A percentile compares a stretch with the other conserved stretches of the same genome.
Conservation (phyloP, 2,113 vertebrate species). For the Lipotes vexillifer region DNA sequence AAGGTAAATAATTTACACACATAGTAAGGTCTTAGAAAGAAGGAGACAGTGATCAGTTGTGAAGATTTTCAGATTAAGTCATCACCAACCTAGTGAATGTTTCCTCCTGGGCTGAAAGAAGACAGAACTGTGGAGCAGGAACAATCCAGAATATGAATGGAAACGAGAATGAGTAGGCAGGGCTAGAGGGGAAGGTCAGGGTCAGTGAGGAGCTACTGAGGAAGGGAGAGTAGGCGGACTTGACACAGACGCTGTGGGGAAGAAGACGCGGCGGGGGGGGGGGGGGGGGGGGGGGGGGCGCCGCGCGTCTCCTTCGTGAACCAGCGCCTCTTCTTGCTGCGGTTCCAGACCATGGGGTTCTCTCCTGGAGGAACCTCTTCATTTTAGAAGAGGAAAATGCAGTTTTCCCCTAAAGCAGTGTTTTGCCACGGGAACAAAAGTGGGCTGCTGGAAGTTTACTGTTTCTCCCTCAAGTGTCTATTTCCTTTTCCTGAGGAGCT, state of each 20-base stretch:
- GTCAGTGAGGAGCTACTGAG: background rate
- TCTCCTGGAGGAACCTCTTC: background rate
- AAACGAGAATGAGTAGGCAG: background rate
- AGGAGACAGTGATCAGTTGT: background rate
- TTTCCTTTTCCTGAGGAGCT: background rate
- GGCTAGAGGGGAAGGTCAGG: background rate
- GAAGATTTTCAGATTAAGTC: background rate
- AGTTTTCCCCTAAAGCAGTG: background rate
- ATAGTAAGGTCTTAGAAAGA: background rate
- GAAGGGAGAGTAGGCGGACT: background rate
- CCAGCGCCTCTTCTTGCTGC: background rate
- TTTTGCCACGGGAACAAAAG: background rate
- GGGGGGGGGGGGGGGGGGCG: too few relatives aligned
- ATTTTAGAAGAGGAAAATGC: background rate
- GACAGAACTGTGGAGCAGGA: background rate
- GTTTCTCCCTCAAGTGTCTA: rapidly evolving
- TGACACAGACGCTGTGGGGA: background rate
- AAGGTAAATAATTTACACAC: too few relatives aligned
- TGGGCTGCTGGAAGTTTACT: background rate
- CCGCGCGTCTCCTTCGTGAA: background rate
- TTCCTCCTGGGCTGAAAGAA: background rate
- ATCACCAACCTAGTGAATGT: background rate
- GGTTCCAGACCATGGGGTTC: background rate
- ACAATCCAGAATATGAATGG: too few relatives aligned
- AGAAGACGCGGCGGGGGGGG: background rate